Evolutionary conservation across 2,888 invertebrate genomes (phyloP), one percentile per base, ranked within the genome.

Genomic region (Cephonodes hylas): DNA sequence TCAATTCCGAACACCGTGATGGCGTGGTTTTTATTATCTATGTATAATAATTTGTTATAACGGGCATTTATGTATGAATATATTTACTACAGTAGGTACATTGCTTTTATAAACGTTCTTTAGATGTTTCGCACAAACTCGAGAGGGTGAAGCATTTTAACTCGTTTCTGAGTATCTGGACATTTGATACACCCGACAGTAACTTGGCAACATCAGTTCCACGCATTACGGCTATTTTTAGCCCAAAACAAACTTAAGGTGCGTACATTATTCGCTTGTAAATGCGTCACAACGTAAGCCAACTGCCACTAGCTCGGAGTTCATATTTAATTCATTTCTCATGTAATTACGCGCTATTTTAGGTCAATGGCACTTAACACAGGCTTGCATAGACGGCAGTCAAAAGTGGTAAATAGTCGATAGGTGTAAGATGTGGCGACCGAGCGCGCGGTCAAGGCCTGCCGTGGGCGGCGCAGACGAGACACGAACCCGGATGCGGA

Each of bases 371-470:
- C 53, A 53, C 18, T 53, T 53, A 53, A 53, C 53, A 53, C 27
- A 53, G 53, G 15, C 53, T 53, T 31, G 18, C 20, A 20, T 31
- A 53, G 53, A 53, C 31, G 31, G 18, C 31, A 31, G 53, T 46
- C 45, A 59, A 6, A 59, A 46, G 45, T 5, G 3, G 57, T 31
- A 53, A 53, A 53, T 31, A 31, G 31, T 5, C 31, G 31, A 27
- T 31, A 27, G 20, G 31, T 27, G 69, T 65, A 63, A 65, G 71
- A 74, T 76, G 74, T 72, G 73, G 74, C 67, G 57, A 23, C 46
- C 65, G 79, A 79, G 87, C 85, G 82, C 70, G 60, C 89, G 91
- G 91, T 91, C 91, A 91, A 91, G 91, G 91, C 80, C 87, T 85
- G 74, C 71, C 75, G 89, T 88, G 86, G 90, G 90, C 88, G 85